Percentiles rank a stretch among this genome's conserved stretches.
Conservation (phyloP, 2,113 vertebrate genomes). For the Melanocharis versteri region DNA sequence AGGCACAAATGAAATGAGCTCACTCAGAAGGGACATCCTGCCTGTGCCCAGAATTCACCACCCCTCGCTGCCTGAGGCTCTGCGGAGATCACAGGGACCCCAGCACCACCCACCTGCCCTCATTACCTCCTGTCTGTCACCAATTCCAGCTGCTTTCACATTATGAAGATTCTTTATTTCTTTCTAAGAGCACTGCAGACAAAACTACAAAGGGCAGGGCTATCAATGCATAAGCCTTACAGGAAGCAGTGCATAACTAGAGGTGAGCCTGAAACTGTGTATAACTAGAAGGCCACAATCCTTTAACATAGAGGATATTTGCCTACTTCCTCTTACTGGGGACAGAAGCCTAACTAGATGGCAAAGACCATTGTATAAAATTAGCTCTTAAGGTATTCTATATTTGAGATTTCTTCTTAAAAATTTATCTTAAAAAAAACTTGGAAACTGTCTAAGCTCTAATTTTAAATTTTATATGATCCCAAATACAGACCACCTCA, state of each 20-base stretch:
- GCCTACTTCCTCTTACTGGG: background rate
- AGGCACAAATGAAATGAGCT: background rate
- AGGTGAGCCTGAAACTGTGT: background rate
- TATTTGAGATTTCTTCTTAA: background rate
- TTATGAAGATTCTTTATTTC: background rate
- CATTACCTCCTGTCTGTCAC: background rate
- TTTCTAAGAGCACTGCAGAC: background rate
- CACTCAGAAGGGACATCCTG: background rate
- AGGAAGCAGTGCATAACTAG: background rate
- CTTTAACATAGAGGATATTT: background rate
- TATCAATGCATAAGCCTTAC: background rate
- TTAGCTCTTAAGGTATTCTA: background rate
- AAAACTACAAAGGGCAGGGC: background rate
- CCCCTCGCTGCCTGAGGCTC: accelerated
- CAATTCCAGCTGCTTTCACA: background rate
- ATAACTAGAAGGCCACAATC: background rate
- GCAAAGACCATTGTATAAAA: background rate
- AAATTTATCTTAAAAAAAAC: background rate
- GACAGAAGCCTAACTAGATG: background rate
- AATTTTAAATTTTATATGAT: background rate
- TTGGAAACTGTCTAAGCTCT: background rate
- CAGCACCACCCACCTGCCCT: background rate
- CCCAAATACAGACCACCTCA: background rate
- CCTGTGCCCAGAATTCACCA: background rate
- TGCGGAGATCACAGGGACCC: background rate